Evolutionary conservation across 2,888 invertebrate genomes (phyloP).

Genomic region (Drosophila lutescens): DNA sequence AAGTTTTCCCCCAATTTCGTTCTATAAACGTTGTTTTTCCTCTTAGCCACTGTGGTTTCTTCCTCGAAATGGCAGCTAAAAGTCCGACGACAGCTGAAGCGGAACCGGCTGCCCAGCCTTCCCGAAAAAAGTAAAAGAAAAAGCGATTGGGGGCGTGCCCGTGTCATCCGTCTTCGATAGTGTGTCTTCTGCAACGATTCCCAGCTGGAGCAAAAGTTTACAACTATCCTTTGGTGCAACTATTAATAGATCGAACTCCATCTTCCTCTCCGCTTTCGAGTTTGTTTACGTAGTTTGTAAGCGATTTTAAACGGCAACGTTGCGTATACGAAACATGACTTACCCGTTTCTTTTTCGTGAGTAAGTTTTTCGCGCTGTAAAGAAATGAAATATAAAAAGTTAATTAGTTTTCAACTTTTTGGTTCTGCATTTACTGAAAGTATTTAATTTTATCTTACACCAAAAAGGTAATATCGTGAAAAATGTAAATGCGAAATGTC

Average conservation of each 20-base stretch:
- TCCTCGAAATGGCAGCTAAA: constrained; percentile 42
- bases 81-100: constrained; percentile 49
- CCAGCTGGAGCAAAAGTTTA: constrained; percentile 17
- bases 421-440: neutral
- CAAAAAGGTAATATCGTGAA: too few relatives aligned
- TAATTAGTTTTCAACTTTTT: neutral
- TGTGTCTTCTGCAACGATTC: constrained; percentile 35
- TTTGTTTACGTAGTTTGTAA: constrained; percentile 9
- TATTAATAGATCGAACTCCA: constrained; percentile 26
- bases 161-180: constrained; percentile 42
- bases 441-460: too few relatives aligned
- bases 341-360: constrained; percentile 7
- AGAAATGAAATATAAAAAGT: neutral
- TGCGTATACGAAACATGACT: constrained; percentile 27
- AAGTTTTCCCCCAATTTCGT: constrained; percentile 54
- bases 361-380: constrained; percentile 3
- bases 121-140: constrained; percentile 7
- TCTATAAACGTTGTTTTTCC: constrained; percentile 31
- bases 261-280: neutral
- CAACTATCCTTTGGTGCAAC: constrained; percentile 15
- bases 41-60: constrained; percentile 12
- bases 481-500: too few relatives aligned
- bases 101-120: constrained; percentile 10
- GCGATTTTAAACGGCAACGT: constrained; percentile 10
- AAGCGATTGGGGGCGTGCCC: constrained; percentile 20